These are phyloP conservation scores for Cantharis nigra DNA, from an alignment of 2,888 invertebrate species.

Conservation along the genomic window DNA sequence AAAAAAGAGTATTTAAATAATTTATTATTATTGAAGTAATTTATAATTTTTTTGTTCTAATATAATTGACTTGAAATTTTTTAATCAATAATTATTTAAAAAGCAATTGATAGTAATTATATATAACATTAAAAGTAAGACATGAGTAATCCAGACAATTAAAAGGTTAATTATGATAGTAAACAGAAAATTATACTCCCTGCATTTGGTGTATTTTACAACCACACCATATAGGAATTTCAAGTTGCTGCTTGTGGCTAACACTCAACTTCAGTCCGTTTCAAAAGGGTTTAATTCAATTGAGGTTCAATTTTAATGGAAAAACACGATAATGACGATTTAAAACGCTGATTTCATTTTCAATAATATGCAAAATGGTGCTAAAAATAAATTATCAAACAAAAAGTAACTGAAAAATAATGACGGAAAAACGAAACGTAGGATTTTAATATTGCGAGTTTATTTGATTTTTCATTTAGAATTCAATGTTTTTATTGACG, in stretches of 20 bases:
- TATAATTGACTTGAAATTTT: too few relatives aligned
- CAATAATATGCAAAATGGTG: not conserved
- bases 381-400: not conserved
- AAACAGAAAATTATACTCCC: not conserved
- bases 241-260: slow-evolving; percentile 1
- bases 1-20: too few relatives aligned
- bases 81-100: too few relatives aligned
- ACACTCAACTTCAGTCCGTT: not conserved
- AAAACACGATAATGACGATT: not conserved
- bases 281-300: not conserved
- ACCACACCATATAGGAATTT: not conserved
- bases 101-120: not conserved
- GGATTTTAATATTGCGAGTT: not conserved
- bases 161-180: not conserved
- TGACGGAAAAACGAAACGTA: not conserved
- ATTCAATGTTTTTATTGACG: not conserved
- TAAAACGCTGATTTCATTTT: not conserved
- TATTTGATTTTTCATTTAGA: not conserved
- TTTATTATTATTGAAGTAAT: too few relatives aligned
- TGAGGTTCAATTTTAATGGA: not conserved
- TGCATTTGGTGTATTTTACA: not conserved
- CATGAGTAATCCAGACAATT: not conserved
- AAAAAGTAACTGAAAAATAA: not conserved
- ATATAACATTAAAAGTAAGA: not conserved
- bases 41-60: too few relatives aligned